Percentiles rank a stretch among this genome's conserved stretches.
Conservation (phyloP, 2,113 vertebrate species). For the Pluvianellus socialis region DNA sequence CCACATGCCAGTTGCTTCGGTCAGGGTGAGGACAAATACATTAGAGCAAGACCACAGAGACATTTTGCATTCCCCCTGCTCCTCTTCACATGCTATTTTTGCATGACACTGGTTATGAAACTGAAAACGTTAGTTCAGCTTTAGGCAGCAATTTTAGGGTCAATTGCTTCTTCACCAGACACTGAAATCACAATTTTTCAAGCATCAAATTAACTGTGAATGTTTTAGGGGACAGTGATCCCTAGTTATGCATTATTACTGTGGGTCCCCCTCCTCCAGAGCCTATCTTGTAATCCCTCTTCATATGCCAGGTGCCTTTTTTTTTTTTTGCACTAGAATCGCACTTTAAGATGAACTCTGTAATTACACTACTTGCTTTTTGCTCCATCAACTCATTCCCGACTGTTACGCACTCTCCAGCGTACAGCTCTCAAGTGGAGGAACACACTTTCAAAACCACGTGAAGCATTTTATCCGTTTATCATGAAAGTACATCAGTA, state of each 20-base stretch:
- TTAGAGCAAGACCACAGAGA: not conserved
- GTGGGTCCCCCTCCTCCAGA: not conserved
- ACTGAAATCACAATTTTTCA: slow-evolving; percentile 52
- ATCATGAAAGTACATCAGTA: slow-evolving; percentile 24
- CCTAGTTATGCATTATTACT: not conserved
- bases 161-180: slow-evolving; percentile 51
- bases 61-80: not conserved
- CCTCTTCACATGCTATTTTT: not conserved
- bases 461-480: not conserved
- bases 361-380: not conserved
- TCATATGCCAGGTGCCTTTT: not conserved
- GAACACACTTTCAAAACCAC: not conserved
- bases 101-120: slow-evolving; percentile 4
- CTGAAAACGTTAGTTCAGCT: slow-evolving; percentile 32
- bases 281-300: not conserved
- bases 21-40: not conserved
- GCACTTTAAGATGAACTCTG: not conserved
- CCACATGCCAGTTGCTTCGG: not conserved
- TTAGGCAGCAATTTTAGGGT: slow-evolving; percentile 63
- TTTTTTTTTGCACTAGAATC: not conserved
- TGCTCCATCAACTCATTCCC: slow-evolving; percentile 2
- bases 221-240: not conserved
- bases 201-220: slow-evolving; percentile 36
- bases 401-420: not conserved
- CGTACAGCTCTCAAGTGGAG: not conserved